phyloP scores from a whole-genome alignment of 2,113 vertebrate genomes.

The Oriolus oriolus region DNA sequence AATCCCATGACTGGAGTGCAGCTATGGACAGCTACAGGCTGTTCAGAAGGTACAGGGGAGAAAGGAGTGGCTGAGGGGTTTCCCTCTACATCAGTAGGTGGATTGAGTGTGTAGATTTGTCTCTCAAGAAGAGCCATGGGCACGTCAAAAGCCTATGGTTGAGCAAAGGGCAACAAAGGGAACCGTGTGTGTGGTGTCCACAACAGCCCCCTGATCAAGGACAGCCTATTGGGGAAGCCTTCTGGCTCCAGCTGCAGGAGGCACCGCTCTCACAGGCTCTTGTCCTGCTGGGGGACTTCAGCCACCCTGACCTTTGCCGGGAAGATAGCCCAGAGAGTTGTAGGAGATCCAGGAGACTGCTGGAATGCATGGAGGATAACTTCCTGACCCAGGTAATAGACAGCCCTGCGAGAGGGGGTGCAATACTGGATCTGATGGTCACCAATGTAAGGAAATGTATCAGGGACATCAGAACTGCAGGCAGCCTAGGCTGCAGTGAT shows the following conservation, averaged over 20 bases:
- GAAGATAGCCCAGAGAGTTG: not conserved
- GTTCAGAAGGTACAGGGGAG: not conserved
- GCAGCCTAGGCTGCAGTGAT: not conserved
- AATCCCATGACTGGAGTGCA: not conserved
- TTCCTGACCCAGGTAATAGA: not conserved
- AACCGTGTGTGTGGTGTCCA: not conserved
- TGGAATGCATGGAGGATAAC: not conserved
- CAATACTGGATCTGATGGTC: not conserved
- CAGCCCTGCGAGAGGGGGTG: not conserved
- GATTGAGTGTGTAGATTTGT: not conserved
- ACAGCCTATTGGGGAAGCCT: no score
- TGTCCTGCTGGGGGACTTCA: not conserved
- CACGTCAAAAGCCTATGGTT: not conserved
- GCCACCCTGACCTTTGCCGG: not conserved
- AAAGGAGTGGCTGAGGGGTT: not conserved
- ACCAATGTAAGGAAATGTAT: not conserved
- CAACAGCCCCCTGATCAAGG: not conserved
- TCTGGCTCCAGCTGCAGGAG: not conserved
- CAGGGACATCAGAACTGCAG: not conserved
- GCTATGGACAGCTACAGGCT: not conserved
- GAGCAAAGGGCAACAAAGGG: no score
- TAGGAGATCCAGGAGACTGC: not conserved
- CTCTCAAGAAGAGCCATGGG: not conserved
- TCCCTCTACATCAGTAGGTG: not conserved
- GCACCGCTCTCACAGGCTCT: no score